These are phyloP conservation scores for Apteryx owenii DNA, from an alignment of 2,113 vertebrate genomes.

Conservation along the genomic window DNA sequence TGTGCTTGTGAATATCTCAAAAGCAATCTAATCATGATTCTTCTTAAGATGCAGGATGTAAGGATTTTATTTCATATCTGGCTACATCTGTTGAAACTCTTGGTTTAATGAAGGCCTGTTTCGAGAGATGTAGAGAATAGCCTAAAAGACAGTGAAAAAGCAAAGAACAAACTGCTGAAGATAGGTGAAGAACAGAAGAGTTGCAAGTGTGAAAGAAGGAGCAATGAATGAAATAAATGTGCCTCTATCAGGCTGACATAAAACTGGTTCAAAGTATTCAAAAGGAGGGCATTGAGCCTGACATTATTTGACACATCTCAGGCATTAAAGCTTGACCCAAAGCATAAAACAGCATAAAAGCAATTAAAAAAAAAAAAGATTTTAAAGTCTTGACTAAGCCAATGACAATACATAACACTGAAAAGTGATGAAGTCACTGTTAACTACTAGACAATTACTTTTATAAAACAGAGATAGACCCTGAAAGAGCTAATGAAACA, in stretches of 20 bases:
- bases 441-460: not conserved
- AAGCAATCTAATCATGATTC: not conserved
- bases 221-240: not conserved
- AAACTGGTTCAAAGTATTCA: not conserved
- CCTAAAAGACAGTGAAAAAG: not conserved
- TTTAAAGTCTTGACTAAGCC: not conserved
- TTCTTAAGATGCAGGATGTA: not conserved
- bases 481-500: not conserved
- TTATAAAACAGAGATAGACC: not conserved
- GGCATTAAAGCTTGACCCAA: not conserved
- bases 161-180: not conserved
- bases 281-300: not conserved
- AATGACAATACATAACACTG: not conserved
- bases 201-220: not conserved
- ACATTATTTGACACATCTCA: not conserved
- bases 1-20: not conserved
- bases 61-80: not conserved
- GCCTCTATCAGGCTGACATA: not conserved
- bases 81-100: not conserved
- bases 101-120: not conserved
- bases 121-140: not conserved
- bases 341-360: not conserved
- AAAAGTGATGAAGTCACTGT: not conserved
- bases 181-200: not conserved
- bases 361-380: not conserved